These are phyloP conservation scores for Drosophila prolongata DNA, from an alignment of 2,888 invertebrate species.

Conservation along the genomic window DNA sequence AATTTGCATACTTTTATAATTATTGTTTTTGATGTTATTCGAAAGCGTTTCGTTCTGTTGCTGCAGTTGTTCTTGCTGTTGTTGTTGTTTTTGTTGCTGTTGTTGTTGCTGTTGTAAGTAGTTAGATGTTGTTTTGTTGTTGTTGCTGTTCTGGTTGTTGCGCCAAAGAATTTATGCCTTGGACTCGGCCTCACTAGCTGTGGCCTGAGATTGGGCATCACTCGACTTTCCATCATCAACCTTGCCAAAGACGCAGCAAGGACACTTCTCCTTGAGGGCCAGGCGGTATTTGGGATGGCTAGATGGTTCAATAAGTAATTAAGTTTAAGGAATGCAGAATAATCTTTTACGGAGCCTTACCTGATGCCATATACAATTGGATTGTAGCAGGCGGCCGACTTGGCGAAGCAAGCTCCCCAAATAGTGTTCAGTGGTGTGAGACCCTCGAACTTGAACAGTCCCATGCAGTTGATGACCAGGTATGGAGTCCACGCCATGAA, in stretches of 20 bases:
- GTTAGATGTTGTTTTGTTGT: conserved; percentile 61
- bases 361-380: conserved; percentile 96
- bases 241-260: conserved; percentile 85
- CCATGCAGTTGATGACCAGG: conserved; percentile 91
- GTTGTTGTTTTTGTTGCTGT: conserved; percentile 74
- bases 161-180: conserved; percentile 78
- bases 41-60: conserved; percentile 50
- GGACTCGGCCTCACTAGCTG: conserved; percentile 81
- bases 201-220: conserved; percentile 83
- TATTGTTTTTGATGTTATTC: conserved; percentile 51
- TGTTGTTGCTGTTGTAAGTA: conserved; percentile 56
- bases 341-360: conserved; percentile 83
- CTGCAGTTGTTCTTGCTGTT: conserved; percentile 64
- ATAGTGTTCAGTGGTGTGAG: conserved; percentile 93
- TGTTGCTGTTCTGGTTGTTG: conserved; percentile 54
- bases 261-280: conserved; percentile 87
- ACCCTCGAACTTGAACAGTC: conserved; percentile 90
- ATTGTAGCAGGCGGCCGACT: conserved; percentile 95
- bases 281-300: conserved; percentile 88
- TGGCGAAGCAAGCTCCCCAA: conserved; percentile 96
- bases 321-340: background rate
- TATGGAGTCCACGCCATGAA: conserved; percentile 97
- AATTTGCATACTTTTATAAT: conserved; percentile 51
- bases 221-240: conserved; percentile 82
- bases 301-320: too few relatives aligned